Evolutionary conservation across 2,113 vertebrate species (phyloP), one percentile per base, ranked within the genome.

Genomic region (Hippocampus comes): DNA sequence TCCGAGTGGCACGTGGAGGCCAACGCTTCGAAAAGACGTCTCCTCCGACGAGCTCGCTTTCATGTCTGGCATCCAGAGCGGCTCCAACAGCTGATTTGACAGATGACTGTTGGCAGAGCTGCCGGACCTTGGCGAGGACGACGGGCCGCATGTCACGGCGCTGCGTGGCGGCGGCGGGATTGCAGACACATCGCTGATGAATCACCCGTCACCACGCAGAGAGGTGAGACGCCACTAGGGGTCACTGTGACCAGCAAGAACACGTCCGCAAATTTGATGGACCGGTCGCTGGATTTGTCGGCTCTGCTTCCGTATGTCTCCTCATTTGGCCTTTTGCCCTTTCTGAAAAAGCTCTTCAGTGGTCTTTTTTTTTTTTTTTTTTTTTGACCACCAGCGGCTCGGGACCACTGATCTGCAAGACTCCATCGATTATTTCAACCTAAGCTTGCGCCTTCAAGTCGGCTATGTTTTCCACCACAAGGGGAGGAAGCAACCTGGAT

Each of bases 121-220:
- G 72, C 60, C 38, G 83, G 42, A 68, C 76, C 60, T 82, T 81
- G 42, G 84, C 82, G 81, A 75, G 66, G 63, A 81, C 41, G 65
- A 77, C 56, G 71, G 74, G 74, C 73, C 0, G 63, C 73, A 71
- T 76, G 82, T 81, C 75, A 27, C 55, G 8, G 10, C 43, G 14
- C 43, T 0, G 43, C 4, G 43, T 46, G 34, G 34, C 34, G 34
- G 70, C 60, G 38, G 61, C 34, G 38, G 61, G 9, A 43, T 57
- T 25, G 23, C 57, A 8, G 30, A 60, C 23, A 30, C 57, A 70
- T 73, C 73, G 23, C 72, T 53, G 73, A 72, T 56, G 60, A 43
- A 59, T 27, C 68, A 61, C 67, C 46, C 17, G 57, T 53, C 61
- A 56, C 51, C 64, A 38, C 34, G 49, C 42, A 43, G 68, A 77